Conservation (phyloP, 1,140 invertebrate genomes). For the Tenebrio molitor region DNA sequence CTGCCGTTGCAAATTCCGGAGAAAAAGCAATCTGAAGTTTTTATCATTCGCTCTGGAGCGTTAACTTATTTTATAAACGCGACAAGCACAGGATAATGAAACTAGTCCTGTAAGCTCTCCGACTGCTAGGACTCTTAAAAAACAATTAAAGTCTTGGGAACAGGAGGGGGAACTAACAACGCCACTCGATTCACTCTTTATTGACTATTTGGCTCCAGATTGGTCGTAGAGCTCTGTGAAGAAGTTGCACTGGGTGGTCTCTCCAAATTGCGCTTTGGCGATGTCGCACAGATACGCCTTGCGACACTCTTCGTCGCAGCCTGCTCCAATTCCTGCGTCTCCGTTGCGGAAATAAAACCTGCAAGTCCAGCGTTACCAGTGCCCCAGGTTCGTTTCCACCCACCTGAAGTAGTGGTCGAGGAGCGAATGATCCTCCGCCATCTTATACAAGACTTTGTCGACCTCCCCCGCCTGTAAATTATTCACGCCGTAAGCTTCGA, state of each 20-base stretch:
- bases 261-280: constrained; percentile 6
- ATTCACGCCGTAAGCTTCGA: constrained; percentile 72
- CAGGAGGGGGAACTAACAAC: not conserved
- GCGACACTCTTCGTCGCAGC: constrained; percentile 72
- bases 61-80: too few relatives aligned
- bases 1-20: too few relatives aligned
- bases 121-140: too few relatives aligned
- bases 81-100: too few relatives aligned
- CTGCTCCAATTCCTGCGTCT: constrained; percentile 67
- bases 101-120: too few relatives aligned
- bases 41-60: too few relatives aligned
- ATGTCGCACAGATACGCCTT: constrained; percentile 70
- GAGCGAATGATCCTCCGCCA: constrained; percentile 65
- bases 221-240: constrained; percentile 13
- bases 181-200: not conserved
- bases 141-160: not conserved
- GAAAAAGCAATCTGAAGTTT: too few relatives aligned
- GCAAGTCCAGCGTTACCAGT: constrained; percentile 45
- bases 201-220: constrained; percentile 2
- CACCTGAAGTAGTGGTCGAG: constrained; percentile 60
- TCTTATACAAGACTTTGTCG: constrained; percentile 67
- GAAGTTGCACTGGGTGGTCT: constrained; percentile 16
- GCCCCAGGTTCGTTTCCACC: not conserved
- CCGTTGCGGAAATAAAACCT: constrained; percentile 65
- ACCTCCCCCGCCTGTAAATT: constrained; percentile 68